Percentiles rank a stretch among this genome's conserved stretches.
Evolutionary conservation across 2,888 invertebrate genomes (phyloP).

Genomic region (Antheraea assamensis): DNA sequence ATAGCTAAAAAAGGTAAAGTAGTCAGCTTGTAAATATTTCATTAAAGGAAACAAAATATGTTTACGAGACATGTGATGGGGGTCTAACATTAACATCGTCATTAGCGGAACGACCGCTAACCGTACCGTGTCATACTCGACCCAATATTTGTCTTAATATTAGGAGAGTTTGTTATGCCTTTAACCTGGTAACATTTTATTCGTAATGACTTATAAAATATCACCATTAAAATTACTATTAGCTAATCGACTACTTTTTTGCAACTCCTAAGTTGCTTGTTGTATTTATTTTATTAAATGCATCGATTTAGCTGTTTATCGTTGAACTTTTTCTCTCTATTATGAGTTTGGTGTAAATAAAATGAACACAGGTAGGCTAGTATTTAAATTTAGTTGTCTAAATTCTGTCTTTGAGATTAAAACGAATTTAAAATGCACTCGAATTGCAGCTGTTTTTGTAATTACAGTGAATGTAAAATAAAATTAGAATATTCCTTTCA

Average conservation of each 20-base stretch:
- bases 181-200: not conserved
- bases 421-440: no score
- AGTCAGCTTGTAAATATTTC: not conserved
- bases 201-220: not conserved
- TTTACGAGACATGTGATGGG: slow-evolving; percentile 31
- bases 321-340: no score
- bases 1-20: not conserved
- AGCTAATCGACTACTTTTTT: not conserved
- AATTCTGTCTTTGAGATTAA: no score
- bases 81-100: slow-evolving; percentile 40
- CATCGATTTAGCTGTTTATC: no score
- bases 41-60: slow-evolving; percentile 9
- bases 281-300: no score
- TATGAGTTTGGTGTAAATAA: no score
- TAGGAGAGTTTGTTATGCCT: not conserved
- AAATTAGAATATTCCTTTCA: not conserved
- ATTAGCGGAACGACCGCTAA: slow-evolving; percentile 30
- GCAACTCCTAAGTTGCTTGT: no score
- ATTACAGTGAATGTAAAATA: not conserved
- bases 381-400: no score
- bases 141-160: slow-evolving; percentile 7
- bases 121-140: not conserved
- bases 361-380: no score
- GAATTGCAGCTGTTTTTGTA: no score
- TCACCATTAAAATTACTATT: not conserved